Percentiles rank a stretch among this genome's conserved stretches.
These are phyloP conservation scores for Caenorhabditis sinica DNA, from an alignment of 2,888 invertebrate species.

Conservation along the genomic window DNA sequence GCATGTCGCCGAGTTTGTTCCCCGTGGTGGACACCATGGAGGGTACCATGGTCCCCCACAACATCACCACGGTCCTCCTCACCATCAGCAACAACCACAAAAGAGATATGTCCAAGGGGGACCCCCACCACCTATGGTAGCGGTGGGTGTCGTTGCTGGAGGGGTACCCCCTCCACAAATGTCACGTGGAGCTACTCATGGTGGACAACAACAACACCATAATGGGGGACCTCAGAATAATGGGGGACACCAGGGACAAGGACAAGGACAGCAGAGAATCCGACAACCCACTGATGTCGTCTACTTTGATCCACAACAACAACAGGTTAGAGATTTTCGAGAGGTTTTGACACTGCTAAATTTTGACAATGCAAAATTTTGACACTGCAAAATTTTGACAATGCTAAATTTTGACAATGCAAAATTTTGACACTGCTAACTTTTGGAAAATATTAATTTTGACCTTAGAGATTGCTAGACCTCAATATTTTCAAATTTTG, in stretches of 20 bases:
- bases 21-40: constrained; percentile 40
- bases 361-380: no score
- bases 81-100: constrained; percentile 17
- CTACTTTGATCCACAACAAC: constrained; percentile 65
- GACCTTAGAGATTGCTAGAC: no score
- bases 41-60: constrained; percentile 31
- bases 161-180: constrained; percentile 60
- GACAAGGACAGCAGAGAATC: constrained; percentile 36
- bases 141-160: constrained; percentile 32
- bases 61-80: not conserved
- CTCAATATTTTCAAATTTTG: no score
- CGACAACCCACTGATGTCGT: constrained; percentile 67
- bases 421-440: no score
- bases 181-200: constrained; percentile 59
- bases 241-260: not conserved
- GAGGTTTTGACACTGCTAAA: not conserved
- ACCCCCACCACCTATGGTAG: constrained; percentile 40
- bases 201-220: constrained; percentile 6
- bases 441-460: no score
- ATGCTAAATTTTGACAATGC: no score
- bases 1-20: constrained; percentile 10
- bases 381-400: no score
- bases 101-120: constrained; percentile 19
- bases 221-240: constrained; percentile 2
- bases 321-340: constrained; percentile 37